phyloP scores from a whole-genome alignment of 2,888 invertebrate genomes.

The Schrankia costaestrigalis region DNA sequence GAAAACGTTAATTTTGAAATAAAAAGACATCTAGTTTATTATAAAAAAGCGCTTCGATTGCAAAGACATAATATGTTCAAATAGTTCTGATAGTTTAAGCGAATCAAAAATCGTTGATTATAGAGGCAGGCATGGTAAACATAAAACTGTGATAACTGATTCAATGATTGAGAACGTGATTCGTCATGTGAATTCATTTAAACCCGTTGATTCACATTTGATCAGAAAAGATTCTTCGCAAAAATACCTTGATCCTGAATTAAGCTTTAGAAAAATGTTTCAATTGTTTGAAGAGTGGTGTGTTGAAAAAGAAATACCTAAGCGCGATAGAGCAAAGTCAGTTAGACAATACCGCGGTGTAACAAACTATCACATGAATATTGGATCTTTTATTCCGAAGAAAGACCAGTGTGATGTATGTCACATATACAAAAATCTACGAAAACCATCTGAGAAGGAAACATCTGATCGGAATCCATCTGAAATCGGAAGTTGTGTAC shows the following conservation, averaged over 20 bases:
- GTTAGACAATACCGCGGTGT: not conserved
- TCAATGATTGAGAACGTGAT: conserved; percentile 1
- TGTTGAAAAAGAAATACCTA: not conserved
- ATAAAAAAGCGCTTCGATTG: too few species aligned
- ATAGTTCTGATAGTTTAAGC: too few species aligned
- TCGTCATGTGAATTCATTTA: conserved; percentile 4
- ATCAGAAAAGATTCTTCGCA: not conserved
- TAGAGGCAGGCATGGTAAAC: conserved; percentile 4
- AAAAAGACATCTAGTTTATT: too few species aligned
- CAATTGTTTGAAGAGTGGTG: not conserved
- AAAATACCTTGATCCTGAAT: conserved; percentile 1
- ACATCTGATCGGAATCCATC: conserved; percentile 3
- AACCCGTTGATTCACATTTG: conserved; percentile 2
- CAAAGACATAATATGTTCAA: too few species aligned
- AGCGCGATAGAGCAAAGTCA: conserved; percentile 2
- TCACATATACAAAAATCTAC: not conserved
- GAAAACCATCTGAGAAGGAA: not conserved
- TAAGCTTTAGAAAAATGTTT: not conserved
- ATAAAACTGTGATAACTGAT: conserved; percentile 1
- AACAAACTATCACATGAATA: conserved; percentile 4
- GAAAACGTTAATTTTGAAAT: too few species aligned
- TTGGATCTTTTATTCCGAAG: conserved; percentile 6
- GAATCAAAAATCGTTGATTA: too few species aligned
- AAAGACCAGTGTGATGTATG: conserved; percentile 6
- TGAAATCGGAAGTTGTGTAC: too few species aligned